Conservation (phyloP, 2,113 vertebrate species). For the Ibidorhyncha struthersii region DNA sequence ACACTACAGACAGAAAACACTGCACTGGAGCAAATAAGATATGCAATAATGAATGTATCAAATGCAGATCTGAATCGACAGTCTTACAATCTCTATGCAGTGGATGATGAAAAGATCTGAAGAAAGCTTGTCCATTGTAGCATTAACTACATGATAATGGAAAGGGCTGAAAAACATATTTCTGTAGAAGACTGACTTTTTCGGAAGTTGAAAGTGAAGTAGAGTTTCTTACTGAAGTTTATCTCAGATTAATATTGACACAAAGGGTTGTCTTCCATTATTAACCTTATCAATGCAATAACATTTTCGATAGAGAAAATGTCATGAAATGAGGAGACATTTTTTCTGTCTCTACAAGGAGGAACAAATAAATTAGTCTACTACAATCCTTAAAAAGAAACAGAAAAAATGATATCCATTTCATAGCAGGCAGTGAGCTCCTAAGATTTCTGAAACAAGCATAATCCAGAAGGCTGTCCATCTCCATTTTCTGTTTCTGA, state of each 20-base stretch:
- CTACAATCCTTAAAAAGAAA: not conserved
- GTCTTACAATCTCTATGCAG: not conserved
- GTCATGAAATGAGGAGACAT: not conserved
- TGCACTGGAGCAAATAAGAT: not conserved
- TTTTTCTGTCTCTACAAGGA: not conserved
- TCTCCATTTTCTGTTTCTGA: not conserved
- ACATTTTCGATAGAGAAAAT: not conserved
- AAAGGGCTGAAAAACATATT: not conserved
- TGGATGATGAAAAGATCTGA: not conserved
- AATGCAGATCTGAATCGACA: not conserved
- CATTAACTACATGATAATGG: not conserved
- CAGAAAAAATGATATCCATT: not conserved
- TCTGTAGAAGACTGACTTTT: not conserved
- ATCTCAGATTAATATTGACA: conserved; percentile 53
- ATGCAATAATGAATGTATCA: not conserved
- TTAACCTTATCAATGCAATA: not conserved
- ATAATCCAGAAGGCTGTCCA: not conserved
- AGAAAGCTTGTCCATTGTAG: not conserved
- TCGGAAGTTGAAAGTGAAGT: not conserved
- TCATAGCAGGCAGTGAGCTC: not conserved
- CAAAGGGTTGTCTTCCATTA: conserved; percentile 13
- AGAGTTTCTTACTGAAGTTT: not conserved
- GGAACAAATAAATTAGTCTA: not conserved
- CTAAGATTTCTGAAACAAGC: not conserved
- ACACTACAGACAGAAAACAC: not conserved